Percentiles rank a stretch among this genome's conserved stretches.
These are phyloP conservation scores for Peribatodes rhomboidaria DNA, from an alignment of 2,888 invertebrate genomes.

Conservation along the genomic window DNA sequence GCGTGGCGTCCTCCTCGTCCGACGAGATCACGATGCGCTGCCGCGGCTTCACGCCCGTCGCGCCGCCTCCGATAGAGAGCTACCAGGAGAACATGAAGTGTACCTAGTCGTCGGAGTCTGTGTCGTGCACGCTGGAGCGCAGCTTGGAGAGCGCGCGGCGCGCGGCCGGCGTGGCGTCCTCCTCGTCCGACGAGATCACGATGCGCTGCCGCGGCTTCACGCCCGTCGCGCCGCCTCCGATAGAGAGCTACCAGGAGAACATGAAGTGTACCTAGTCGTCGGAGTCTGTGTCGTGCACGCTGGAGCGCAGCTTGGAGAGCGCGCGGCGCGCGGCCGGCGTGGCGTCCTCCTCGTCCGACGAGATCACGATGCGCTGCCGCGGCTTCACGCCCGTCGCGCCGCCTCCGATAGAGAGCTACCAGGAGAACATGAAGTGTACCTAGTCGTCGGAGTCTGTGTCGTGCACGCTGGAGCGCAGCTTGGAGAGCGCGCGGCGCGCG, in stretches of 20 bases:
- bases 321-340: constrained; percentile 80
- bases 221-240: constrained; percentile 83
- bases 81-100: not conserved
- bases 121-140: constrained; percentile 77
- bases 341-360: constrained; percentile 84
- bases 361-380: constrained; percentile 84
- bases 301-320: constrained; percentile 79
- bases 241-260: too few species aligned
- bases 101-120: constrained; percentile 63
- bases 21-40: constrained; percentile 84
- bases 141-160: constrained; percentile 80
- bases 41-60: constrained; percentile 82
- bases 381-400: constrained; percentile 84
- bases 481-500: constrained; percentile 79
- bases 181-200: constrained; percentile 84
- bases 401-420: too few species aligned
- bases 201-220: constrained; percentile 83
- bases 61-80: too few species aligned
- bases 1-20: constrained; percentile 85
- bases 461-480: constrained; percentile 78
- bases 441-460: constrained; percentile 70
- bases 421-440: too few species aligned
- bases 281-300: constrained; percentile 77
- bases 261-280: constrained; percentile 46
- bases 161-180: constrained; percentile 83